These are phyloP conservation scores for Thecophora atra DNA, from an alignment of 2,888 invertebrate genomes.

Conservation along the genomic window DNA sequence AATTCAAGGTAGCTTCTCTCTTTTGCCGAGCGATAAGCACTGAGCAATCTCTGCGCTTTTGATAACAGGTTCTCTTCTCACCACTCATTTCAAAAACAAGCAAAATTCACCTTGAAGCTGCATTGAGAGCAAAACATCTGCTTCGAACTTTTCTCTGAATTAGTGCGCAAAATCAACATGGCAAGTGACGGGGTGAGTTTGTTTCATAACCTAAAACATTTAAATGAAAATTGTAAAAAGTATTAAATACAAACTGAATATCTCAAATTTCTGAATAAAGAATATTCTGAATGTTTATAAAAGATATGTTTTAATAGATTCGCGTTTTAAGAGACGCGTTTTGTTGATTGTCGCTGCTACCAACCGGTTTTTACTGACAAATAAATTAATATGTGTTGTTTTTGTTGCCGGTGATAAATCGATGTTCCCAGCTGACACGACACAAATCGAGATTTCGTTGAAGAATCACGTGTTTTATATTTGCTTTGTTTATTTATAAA, in stretches of 20 bases:
- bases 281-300: background rate
- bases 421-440: too few species aligned
- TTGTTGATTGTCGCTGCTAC: too few species aligned
- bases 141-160: background rate
- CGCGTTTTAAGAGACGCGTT: too few species aligned
- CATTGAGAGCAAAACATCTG: background rate
- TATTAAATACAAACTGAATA: background rate
- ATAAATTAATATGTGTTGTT: background rate
- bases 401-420: background rate
- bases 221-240: background rate
- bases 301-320: too few species aligned
- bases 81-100: too few species aligned
- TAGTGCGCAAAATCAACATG: slow-evolving; percentile 25
- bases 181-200: slow-evolving; percentile 21
- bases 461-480: background rate
- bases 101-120: background rate
- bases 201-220: slow-evolving; percentile 6
- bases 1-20: too few species aligned
- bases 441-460: too few species aligned
- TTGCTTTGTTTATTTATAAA: too few species aligned
- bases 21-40: too few species aligned
- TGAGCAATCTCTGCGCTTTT: too few species aligned
- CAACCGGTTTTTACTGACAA: background rate
- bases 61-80: too few species aligned
- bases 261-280: background rate